Conservation (phyloP, 2,888 invertebrate genomes). For the Idaea dimidiata region DNA sequence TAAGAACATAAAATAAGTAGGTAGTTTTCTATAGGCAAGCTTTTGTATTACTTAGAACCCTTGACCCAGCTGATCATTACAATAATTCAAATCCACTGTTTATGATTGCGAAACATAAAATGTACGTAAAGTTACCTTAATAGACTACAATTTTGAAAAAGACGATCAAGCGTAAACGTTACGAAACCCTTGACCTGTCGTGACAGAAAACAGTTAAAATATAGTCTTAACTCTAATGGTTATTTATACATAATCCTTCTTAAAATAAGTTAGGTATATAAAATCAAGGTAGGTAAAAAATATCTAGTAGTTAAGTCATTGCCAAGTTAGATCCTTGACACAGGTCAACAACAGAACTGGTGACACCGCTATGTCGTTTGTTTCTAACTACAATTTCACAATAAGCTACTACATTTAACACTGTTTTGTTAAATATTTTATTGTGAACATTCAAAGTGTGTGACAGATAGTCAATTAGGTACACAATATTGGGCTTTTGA, state of each 20-base stretch:
- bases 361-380: slow-evolving; percentile 12
- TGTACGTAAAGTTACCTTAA: slow-evolving; percentile 7
- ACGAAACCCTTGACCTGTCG: slow-evolving; percentile 17
- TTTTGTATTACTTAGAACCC: neutral
- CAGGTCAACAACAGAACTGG: slow-evolving; percentile 23
- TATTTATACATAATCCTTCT: slow-evolving; percentile 27
- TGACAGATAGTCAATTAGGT: neutral
- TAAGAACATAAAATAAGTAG: neutral
- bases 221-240: slow-evolving; percentile 16
- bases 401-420: slow-evolving; percentile 20
- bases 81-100: slow-evolving; percentile 10
- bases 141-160: slow-evolving; percentile 15
- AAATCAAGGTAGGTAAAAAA: slow-evolving; percentile 22
- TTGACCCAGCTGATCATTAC: slow-evolving; percentile 3
- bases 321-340: slow-evolving; percentile 31
- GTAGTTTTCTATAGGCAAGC: neutral
- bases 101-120: neutral
- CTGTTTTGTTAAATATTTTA: slow-evolving; percentile 6
- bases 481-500: neutral
- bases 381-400: slow-evolving; percentile 15
- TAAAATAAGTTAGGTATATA: neutral
- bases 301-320: slow-evolving; percentile 24
- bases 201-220: slow-evolving; percentile 17
- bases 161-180: slow-evolving; percentile 1
- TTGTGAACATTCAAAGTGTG: neutral